Evolutionary conservation across 1,140 invertebrate genomes (phyloP).

Genomic region (Druon quercuslanigerum): DNA sequence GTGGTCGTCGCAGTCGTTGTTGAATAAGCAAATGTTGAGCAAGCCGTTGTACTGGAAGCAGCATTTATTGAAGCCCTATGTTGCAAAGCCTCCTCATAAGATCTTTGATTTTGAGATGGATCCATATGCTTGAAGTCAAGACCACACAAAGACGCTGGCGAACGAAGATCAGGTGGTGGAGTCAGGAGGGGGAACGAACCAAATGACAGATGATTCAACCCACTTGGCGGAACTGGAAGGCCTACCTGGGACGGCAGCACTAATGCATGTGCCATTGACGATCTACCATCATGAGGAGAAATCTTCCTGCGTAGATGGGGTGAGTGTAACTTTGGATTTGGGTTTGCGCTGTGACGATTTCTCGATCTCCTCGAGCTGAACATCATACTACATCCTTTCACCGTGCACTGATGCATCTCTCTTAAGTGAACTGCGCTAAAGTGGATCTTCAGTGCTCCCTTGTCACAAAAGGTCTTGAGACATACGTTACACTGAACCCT

Average conservation of each 20-base stretch:
- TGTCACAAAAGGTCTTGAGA: constrained; percentile 99
- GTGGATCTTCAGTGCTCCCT: constrained; percentile 99
- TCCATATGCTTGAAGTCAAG: constrained; percentile 84
- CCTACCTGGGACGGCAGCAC: constrained; percentile 84
- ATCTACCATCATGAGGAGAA: constrained; percentile 93
- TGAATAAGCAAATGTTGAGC: constrained; percentile 46
- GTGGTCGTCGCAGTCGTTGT: constrained; percentile 77
- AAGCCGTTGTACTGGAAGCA: constrained; percentile 45
- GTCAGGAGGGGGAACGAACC: constrained; percentile 83
- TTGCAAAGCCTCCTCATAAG: constrained; percentile 69
- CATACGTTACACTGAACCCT: constrained; percentile 99
- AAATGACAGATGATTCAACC: constrained; percentile 82
- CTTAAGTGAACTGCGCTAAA: constrained; percentile 98
- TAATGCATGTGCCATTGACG: constrained; percentile 88
- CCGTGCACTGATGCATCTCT: constrained; percentile 99
- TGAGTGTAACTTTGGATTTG: constrained; percentile 98
- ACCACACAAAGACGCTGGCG: constrained; percentile 75
- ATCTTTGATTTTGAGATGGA: constrained; percentile 66
- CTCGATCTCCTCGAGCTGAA: constrained; percentile 96
- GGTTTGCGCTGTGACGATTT: constrained; percentile 98
- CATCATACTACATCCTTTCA: constrained; percentile 99
- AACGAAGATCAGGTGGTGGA: constrained; percentile 55
- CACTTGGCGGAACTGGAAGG: constrained; percentile 77
- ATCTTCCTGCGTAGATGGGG: constrained; percentile 94
- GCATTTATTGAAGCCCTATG: constrained; percentile 68